A percentile compares a stretch with the other conserved stretches of the same genome.
phyloP scores from a whole-genome alignment of 2,797 vertebrate genomes.

The Merluccius polli region DNA sequence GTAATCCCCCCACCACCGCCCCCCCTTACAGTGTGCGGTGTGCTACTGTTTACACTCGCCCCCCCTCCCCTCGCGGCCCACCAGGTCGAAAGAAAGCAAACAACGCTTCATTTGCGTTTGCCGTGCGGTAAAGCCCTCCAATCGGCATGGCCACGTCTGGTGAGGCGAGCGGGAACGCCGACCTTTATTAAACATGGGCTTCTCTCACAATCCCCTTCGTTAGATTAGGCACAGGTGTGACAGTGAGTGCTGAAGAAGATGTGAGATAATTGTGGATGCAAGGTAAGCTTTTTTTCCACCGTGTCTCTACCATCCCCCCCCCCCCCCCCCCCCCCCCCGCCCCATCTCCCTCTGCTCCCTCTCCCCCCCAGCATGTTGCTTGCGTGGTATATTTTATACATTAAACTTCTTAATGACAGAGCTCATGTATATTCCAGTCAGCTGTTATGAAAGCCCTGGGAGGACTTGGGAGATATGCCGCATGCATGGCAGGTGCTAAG shows the following conservation, averaged over 20 bases:
- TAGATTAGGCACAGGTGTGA: slow-evolving; percentile 59
- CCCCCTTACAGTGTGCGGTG: slow-evolving; percentile 22
- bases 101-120: slow-evolving; percentile 46
- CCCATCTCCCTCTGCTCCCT: neutral
- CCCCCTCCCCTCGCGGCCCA: neutral
- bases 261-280: slow-evolving; percentile 19
- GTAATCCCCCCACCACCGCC: slow-evolving; percentile 40
- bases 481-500: slow-evolving; percentile 39
- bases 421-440: slow-evolving; percentile 57
- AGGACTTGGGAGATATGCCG: slow-evolving; percentile 41
- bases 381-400: slow-evolving; percentile 48
- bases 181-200: slow-evolving; percentile 61
- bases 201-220: slow-evolving; percentile 54
- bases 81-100: slow-evolving; percentile 55
- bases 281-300: neutral
- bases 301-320: slow-evolving; percentile 9
- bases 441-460: slow-evolving; percentile 46
- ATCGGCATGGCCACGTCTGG: slow-evolving; percentile 32
- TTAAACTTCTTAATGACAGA: slow-evolving; percentile 61
- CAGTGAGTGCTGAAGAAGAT: slow-evolving; percentile 33
- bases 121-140: slow-evolving; percentile 36
- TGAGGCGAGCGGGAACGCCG: slow-evolving; percentile 40
- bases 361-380: slow-evolving; percentile 23
- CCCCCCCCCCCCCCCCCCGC: slow-evolving; percentile 1
- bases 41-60: slow-evolving; percentile 32